Base-by-base conservation (phyloP, 2,113 vertebrate species). In the Picathartes gymnocephalus region DNA sequence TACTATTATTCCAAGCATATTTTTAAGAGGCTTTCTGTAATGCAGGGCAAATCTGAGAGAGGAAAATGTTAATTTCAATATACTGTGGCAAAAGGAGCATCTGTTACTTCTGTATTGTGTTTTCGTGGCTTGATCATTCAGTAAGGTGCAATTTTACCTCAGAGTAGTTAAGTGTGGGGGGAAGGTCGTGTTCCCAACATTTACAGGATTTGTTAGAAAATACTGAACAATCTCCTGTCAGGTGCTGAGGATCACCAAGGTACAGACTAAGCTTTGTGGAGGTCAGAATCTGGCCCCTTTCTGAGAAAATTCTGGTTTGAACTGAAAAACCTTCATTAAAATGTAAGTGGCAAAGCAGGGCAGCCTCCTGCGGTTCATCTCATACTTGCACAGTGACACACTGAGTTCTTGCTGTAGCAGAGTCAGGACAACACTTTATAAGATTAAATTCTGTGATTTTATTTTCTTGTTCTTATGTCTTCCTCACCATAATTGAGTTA, bases 111-210 rank as follows among this genome's bases (percentile, higher is more conserved):
- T 80, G 1, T 47, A 18, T 54, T 48, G 28, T 15, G 37, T 31
- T 70, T 78, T 66, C 2, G 5, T 51, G 44, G 13, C 20, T 78
- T 86, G 9, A 45, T 74, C 13, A 18, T 78, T 88, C 25, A 47
- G 7, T 56, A 39, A 79, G 23, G 24, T 37, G 27, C 13, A 84
- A 7, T 66, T 78, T 83, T 45, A 42, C 33, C 15, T 88, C 2
- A 3, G 42, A 73, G 20, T 28, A 14, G 28, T 37, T 61, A 54
- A 86, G 45, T 17, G 45, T 35, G 22, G 18, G 22, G 9, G 7
- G 3, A 0, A 65, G 18, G 6, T 6, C 2, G 0, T 10, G 16
- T 35, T 70, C 23, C 16, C 11, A 45, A 3, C 58, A 14, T 44
- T 83, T 23, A 68, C 15, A 65, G n/a, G 19, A 57, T 48, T 72